Conservation (phyloP, 2,797 vertebrate species). For the Calcarius lapponicus region DNA sequence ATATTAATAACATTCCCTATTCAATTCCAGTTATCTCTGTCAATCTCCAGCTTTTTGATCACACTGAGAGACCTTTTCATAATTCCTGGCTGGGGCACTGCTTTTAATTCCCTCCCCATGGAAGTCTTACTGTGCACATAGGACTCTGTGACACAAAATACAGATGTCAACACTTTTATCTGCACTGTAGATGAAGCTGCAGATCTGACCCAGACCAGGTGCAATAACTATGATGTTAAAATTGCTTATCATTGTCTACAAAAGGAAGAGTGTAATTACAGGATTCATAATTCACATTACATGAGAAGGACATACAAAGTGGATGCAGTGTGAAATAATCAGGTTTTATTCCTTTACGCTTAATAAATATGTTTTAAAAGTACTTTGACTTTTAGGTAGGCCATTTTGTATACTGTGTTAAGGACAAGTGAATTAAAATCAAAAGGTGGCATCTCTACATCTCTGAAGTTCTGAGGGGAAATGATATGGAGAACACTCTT, state of each 20-base stretch:
- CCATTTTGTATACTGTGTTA: background rate
- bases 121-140: background rate
- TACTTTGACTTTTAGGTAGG: background rate
- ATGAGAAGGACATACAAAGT: background rate
- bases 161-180: background rate
- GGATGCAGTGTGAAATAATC: background rate
- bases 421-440: background rate
- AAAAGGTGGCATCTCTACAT: background rate
- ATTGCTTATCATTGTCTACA: background rate
- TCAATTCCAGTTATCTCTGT: background rate
- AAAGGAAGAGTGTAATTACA: background rate
- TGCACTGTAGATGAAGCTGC: background rate
- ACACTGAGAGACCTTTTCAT: background rate
- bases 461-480: background rate
- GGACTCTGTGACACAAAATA: background rate
- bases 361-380: background rate
- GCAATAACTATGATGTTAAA: background rate
- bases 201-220: background rate
- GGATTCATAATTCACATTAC: background rate
- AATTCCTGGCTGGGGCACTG: background rate
- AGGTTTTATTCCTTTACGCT: background rate
- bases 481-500: background rate
- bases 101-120: background rate
- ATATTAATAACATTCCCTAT: background rate
- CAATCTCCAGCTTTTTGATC: background rate